Conservation (phyloP, 1,140 invertebrate genomes). For the Drosophila nikananu region DNA sequence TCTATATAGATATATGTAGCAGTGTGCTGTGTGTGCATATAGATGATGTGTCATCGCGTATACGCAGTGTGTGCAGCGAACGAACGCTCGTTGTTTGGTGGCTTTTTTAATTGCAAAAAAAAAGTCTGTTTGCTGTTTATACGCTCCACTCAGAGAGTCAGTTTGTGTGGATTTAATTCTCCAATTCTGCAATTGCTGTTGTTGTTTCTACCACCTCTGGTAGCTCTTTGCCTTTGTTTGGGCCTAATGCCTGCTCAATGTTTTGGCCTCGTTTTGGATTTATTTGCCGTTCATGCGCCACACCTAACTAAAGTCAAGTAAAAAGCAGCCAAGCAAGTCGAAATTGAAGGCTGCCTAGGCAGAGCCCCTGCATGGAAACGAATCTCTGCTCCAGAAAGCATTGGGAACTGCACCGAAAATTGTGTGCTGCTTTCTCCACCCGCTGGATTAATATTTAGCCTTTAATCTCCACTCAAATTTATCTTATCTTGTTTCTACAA, state of each 20-base stretch:
- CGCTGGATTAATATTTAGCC: constrained; percentile 21
- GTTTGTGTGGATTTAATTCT: constrained; percentile 12
- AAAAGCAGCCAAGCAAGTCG: constrained; percentile 56
- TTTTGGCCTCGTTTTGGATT: constrained; percentile 56
- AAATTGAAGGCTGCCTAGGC: constrained; percentile 53
- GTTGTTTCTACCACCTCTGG: constrained; percentile 10
- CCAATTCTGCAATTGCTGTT: constrained; percentile 1
- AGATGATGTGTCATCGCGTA: constrained; percentile 41
- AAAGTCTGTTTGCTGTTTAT: constrained; percentile 2
- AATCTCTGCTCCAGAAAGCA: constrained; percentile 47
- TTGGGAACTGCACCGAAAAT: constrained; percentile 21
- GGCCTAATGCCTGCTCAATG: constrained; percentile 47
- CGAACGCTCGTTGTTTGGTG: not conserved
- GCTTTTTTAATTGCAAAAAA: constrained; percentile 14
- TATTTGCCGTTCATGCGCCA: constrained; percentile 37
- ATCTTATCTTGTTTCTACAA: constrained; percentile 38
- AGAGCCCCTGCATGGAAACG: constrained; percentile 7
- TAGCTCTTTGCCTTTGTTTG: constrained; percentile 31
- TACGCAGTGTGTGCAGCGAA: constrained; percentile 25
- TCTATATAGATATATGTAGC: constrained; percentile 5
- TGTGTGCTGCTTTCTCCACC: not conserved
- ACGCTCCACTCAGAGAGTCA: constrained; percentile 2
- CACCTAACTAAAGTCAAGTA: constrained; percentile 33
- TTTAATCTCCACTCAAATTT: constrained; percentile 30
- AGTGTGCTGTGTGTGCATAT: not conserved